Conservation (phyloP, 2,797 vertebrate species). For the Gephyroberyx darwinii region DNA sequence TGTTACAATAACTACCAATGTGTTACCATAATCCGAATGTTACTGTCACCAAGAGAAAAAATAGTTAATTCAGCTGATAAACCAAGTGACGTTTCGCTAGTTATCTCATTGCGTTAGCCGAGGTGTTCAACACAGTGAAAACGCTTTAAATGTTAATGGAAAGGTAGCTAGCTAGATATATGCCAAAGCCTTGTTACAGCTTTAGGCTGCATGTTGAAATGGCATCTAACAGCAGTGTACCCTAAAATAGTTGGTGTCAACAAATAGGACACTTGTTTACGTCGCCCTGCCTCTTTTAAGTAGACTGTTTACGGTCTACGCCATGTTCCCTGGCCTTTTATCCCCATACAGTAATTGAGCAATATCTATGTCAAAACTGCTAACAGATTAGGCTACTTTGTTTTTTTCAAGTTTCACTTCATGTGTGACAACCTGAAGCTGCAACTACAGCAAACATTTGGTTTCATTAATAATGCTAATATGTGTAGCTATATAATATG, state of each 20-base stretch:
- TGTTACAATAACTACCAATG: not conserved
- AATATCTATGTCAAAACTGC: not conserved
- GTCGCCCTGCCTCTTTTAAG: not conserved
- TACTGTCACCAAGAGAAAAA: too few relatives aligned
- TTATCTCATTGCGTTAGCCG: too few relatives aligned
- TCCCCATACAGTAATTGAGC: not conserved
- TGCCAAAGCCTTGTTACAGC: not conserved
- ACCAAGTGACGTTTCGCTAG: too few relatives aligned
- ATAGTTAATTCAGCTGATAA: too few relatives aligned
- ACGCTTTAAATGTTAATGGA: not conserved
- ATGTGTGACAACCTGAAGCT: not conserved
- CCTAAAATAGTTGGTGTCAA: constrained; percentile 68
- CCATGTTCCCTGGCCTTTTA: not conserved
- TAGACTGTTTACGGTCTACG: not conserved
- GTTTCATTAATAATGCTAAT: not conserved
- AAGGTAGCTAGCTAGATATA: constrained; percentile 6
- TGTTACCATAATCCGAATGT: not conserved
- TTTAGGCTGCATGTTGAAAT: constrained; percentile 36
- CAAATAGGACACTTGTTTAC: constrained; percentile 68
- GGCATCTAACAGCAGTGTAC: constrained; percentile 13
- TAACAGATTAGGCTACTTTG: not conserved
- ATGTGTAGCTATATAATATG: not conserved
- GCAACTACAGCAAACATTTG: not conserved
- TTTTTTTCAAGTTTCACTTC: not conserved
- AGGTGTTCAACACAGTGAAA: too few relatives aligned